Conservation (phyloP, 1,140 invertebrate species). For the Dendroctonus valens region DNA sequence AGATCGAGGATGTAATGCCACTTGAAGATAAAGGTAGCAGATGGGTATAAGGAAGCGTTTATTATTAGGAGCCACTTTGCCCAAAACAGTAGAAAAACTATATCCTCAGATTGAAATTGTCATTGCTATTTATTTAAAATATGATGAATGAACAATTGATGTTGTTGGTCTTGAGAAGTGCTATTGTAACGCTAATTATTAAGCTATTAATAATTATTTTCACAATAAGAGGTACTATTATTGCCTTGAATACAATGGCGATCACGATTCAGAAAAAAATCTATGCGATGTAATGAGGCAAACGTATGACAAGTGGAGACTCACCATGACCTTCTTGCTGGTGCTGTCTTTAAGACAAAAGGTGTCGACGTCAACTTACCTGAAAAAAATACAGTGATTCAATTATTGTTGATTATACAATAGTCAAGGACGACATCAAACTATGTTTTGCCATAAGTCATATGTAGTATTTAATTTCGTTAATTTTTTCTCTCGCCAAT, state of each 20-base stretch:
- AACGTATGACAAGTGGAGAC: conserved; percentile 32
- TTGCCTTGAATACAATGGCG: conserved; percentile 32
- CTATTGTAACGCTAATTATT: conserved; percentile 31
- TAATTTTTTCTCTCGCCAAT: conserved; percentile 14
- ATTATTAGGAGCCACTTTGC: too few species aligned
- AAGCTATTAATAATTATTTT: conserved; percentile 32
- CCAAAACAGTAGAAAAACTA: too few species aligned
- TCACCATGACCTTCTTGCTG: conserved; percentile 27
- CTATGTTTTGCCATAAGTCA: conserved; percentile 23
- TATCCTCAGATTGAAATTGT: conserved; percentile 15
- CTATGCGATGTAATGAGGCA: conserved; percentile 26
- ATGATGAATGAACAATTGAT: conserved; percentile 20
- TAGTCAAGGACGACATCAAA: conserved; percentile 22
- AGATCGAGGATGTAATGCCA: not conserved
- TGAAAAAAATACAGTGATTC: conserved; percentile 29
- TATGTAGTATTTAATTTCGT: conserved; percentile 12
- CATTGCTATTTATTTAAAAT: conserved; percentile 30
- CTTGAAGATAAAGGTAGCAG: too few species aligned
- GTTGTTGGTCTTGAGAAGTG: conserved; percentile 28
- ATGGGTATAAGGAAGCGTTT: too few species aligned
- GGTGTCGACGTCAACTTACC: conserved; percentile 27
- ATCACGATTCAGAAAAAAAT: conserved; percentile 29
- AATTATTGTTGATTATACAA: conserved; percentile 30
- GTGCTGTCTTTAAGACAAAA: conserved; percentile 29
- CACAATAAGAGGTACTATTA: conserved; percentile 32